Evolutionary conservation across 2,888 invertebrate species (phyloP), one percentile per base, ranked within the genome.

Genomic region (Drosophila recens): DNA sequence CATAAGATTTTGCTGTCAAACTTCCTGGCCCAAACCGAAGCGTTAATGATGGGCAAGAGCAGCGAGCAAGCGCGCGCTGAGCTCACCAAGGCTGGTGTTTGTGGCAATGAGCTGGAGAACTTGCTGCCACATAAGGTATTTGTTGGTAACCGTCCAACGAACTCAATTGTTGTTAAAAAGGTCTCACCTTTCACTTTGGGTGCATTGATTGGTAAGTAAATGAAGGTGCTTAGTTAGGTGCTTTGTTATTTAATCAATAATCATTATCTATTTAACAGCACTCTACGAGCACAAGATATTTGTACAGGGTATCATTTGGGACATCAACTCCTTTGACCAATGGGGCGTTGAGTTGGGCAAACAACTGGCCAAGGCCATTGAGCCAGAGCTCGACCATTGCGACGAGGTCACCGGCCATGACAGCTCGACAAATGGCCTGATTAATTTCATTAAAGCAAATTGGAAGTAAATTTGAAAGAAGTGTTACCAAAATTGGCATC

Each of bases 271-370:
- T 38, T 67, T 56, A 76, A 3, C 65, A 97, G 99, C 98, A 0
- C 95, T 98, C 94, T 99, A 99, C 93, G 99, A 99, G 92, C 99
- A 99, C 93, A 99, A 99, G 93, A 99, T 99, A 88, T 99, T 99
- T 94, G 96, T 97, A 0, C 99, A 99, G 93, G 99, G 99, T 46
- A 96, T 98, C 51, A 97, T 99, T 89, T 99, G 99, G 99, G 97
- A 99, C 93, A 98, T 99, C 91, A 99, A 99, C 93, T 99, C 99
- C 0, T 99, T 97, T 93, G 99, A 99, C 94, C 99, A 99, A 91
- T 99, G 99, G 99, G 99, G 99, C 38, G 99, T 99, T 57, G 99
- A 99, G 93, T 94, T 99, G 81, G 99, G 99, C 58, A 99, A 99
- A 92, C 98, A 99, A 92, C 93, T 99, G 83, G 99, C 99, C 0